These are phyloP conservation scores for Pedetes capensis DNA, from an alignment of 2,113 vertebrate genomes.

Conservation along the genomic window DNA sequence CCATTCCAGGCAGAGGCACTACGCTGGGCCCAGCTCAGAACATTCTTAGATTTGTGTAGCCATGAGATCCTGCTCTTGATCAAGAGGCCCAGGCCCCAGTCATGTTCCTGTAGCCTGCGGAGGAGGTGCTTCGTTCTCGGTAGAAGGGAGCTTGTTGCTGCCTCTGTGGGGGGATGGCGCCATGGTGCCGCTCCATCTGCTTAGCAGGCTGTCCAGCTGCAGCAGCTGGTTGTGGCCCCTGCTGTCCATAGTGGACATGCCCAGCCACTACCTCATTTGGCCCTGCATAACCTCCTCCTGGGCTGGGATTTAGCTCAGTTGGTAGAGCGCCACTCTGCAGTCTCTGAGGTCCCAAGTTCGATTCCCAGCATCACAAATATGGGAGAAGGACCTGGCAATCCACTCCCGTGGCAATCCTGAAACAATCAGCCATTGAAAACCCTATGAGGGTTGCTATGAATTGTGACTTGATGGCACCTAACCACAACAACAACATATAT, in stretches of 20 bases:
- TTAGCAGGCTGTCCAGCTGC: not conserved
- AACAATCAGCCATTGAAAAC: too few relatives aligned
- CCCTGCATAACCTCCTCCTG: not conserved
- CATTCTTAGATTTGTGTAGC: not conserved
- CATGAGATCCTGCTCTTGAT: not conserved
- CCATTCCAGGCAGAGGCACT: not conserved
- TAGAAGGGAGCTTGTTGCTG: not conserved
- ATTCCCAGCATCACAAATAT: too few relatives aligned
- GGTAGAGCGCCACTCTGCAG: too few relatives aligned
- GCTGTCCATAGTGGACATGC: rapidly evolving
- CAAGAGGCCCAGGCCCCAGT: too few relatives aligned
- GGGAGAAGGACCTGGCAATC: too few relatives aligned
- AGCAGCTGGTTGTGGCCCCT: not conserved
- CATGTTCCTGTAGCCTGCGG: not conserved
- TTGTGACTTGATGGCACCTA: too few relatives aligned
- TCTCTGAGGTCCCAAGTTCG: too few relatives aligned
- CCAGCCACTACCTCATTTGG: not conserved
- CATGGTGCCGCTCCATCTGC: too few relatives aligned
- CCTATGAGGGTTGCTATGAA: too few relatives aligned
- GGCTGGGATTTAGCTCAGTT: too few relatives aligned
- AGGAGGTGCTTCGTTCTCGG: not conserved
- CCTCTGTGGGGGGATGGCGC: not conserved
- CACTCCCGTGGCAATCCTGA: too few relatives aligned
- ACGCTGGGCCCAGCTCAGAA: not conserved
- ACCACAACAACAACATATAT: too few relatives aligned